A percentile compares a stretch with the other conserved stretches of the same genome.
These are phyloP conservation scores for Thalassarche chlororhynchos DNA, from an alignment of 2,113 vertebrate genomes.

Conservation along the genomic window DNA sequence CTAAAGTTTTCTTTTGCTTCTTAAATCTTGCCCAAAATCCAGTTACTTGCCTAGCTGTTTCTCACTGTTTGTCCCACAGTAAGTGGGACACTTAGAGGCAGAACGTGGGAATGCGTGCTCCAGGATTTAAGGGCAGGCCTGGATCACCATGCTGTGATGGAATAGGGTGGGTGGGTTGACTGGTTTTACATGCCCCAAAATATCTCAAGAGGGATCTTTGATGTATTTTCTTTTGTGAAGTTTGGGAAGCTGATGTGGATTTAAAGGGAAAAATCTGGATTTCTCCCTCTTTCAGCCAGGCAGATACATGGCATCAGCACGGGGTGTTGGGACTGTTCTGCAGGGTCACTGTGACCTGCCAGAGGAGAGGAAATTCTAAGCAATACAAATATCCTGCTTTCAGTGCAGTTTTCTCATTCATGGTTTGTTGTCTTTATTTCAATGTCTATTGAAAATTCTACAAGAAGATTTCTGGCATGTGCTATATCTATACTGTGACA, in stretches of 20 bases:
- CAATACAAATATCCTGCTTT: background rate
- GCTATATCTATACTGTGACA: background rate
- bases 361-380: background rate
- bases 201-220: background rate
- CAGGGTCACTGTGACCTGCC: background rate
- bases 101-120: background rate
- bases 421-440: background rate
- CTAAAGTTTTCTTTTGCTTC: background rate
- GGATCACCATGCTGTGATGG: background rate
- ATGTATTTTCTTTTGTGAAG: background rate
- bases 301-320: fast-evolving
- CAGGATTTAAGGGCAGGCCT: background rate
- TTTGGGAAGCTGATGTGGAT: background rate
- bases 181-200: background rate
- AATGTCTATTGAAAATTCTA: background rate
- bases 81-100: background rate
- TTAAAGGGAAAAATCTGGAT: background rate
- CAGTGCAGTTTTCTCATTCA: background rate
- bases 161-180: background rate
- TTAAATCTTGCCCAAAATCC: background rate
- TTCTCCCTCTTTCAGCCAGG: background rate
- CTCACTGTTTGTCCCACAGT: background rate
- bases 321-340: background rate
- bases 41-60: background rate
- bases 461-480: background rate